Conservation (phyloP, 1,140 invertebrate species). For the Tetramorium simillimum region DNA sequence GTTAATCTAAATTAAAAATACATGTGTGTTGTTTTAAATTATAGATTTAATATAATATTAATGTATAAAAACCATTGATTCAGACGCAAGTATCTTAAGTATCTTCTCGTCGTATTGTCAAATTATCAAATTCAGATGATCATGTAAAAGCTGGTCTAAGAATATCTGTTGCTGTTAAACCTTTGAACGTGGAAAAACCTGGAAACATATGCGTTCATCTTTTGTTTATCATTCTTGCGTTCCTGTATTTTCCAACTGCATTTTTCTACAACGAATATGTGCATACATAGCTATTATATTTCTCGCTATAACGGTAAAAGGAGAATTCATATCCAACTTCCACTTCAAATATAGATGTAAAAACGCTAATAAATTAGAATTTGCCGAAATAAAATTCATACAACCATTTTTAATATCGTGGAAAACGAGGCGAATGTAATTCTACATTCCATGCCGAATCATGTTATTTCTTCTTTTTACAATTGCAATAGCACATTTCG, state of each 20-base stretch:
- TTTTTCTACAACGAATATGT: neutral
- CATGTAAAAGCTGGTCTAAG: neutral
- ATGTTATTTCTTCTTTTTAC: neutral
- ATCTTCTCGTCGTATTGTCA: neutral
- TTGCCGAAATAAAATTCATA: conserved; percentile 36
- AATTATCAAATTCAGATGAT: neutral
- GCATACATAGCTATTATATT: conserved; percentile 1
- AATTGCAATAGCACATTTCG: conserved; percentile 1
- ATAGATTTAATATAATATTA: neutral
- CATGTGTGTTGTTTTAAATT: neutral
- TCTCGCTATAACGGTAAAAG: conserved; percentile 6
- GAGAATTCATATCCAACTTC: conserved; percentile 36
- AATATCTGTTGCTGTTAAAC: neutral
- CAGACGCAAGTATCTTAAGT: neutral
- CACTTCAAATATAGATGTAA: conserved; percentile 1
- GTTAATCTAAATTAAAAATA: neutral
- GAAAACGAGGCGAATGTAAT: conserved; percentile 13
- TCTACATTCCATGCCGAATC: conserved; percentile 4
- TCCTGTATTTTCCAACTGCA: neutral
- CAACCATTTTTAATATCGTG: conserved; percentile 24
- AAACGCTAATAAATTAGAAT: conserved; percentile 48
- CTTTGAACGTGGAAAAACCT: neutral
- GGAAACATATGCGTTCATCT: neutral
- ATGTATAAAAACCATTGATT: neutral
- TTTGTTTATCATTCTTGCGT: conserved; percentile 8